A percentile compares a stretch with the other conserved stretches of the same genome.
Evolutionary conservation across 2,888 invertebrate genomes (phyloP).

Genomic region (Penaeus monodon): DNA sequence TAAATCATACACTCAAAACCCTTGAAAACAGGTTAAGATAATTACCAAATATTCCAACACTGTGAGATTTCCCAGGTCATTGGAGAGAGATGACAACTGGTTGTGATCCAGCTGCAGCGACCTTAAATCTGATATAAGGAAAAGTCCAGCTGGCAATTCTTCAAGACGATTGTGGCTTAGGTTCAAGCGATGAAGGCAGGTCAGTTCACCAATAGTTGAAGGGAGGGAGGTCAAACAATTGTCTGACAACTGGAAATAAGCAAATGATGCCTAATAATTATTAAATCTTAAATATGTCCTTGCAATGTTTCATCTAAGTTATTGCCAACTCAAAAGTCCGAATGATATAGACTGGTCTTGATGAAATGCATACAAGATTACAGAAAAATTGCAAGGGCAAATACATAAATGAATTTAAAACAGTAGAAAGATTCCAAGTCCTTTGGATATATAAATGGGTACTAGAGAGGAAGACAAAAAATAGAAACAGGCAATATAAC

Average conservation of each 20-base stretch:
- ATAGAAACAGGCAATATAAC: too few species aligned
- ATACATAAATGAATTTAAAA: not conserved
- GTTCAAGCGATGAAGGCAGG: conserved; percentile 79
- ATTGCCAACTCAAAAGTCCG: too few species aligned
- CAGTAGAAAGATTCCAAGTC: too few species aligned
- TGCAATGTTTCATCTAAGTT: not conserved
- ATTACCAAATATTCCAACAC: conserved; percentile 82
- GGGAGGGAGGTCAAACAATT: conserved; percentile 83
- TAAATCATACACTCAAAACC: not conserved
- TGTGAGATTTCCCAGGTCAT: conserved; percentile 82
- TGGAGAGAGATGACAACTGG: conserved; percentile 76
- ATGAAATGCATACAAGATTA: not conserved
- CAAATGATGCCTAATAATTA: conserved; percentile 67
- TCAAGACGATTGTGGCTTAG: conserved; percentile 82
- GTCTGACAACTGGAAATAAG: conserved; percentile 80
- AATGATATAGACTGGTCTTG: too few species aligned
- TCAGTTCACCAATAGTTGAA: conserved; percentile 79
- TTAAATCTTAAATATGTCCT: conserved; percentile 43
- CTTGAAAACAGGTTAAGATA: conserved; percentile 25
- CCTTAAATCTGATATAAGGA: conserved; percentile 78
- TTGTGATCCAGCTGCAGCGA: conserved; percentile 84
- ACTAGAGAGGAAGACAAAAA: too few species aligned
- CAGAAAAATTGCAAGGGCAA: not conserved
- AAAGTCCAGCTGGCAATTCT: conserved; percentile 78
- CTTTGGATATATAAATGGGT: too few species aligned